A percentile compares a stretch with the other conserved stretches of the same genome.
These are phyloP conservation scores for Halocynthia aurantium DNA, from an alignment of 23 tunicate genomes.

Conservation along the genomic window DNA sequence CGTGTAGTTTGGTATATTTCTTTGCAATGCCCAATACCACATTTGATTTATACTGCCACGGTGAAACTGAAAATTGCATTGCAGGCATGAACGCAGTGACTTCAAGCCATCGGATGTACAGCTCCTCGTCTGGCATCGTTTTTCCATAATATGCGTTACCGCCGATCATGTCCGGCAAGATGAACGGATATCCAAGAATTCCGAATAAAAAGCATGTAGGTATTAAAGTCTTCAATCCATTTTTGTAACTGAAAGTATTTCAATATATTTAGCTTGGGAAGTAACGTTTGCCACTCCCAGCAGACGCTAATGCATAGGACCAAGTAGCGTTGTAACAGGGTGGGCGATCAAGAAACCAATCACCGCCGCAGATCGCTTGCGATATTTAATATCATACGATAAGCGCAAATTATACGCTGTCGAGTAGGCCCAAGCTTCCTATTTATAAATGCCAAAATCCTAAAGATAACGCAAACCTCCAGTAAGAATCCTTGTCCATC, in stretches of 20 bases:
- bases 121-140: constrained; percentile 52
- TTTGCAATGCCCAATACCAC: constrained; percentile 25
- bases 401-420: background rate
- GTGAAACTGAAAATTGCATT: constrained; percentile 80
- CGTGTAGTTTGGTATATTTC: constrained; percentile 49
- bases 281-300: no score
- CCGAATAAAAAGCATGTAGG: constrained; percentile 78
- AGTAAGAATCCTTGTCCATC: constrained; percentile 95
- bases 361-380: no score
- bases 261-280: background rate
- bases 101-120: constrained; percentile 84
- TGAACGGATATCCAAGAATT: constrained; percentile 80
- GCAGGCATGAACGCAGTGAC: constrained; percentile 72
- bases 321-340: no score
- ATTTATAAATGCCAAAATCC: background rate
- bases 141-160: constrained; percentile 37
- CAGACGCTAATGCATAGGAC: no score
- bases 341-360: no score
- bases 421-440: background rate
- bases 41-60: constrained; percentile 92
- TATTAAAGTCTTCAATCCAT: constrained; percentile 78
- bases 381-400: no score
- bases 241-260: constrained; percentile 21
- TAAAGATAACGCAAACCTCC: constrained; percentile 29
- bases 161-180: constrained; percentile 97